Percentiles rank a stretch among this genome's conserved stretches.
Evolutionary conservation across 2,888 invertebrate species (phyloP).

Genomic region (Tipula helvola): DNA sequence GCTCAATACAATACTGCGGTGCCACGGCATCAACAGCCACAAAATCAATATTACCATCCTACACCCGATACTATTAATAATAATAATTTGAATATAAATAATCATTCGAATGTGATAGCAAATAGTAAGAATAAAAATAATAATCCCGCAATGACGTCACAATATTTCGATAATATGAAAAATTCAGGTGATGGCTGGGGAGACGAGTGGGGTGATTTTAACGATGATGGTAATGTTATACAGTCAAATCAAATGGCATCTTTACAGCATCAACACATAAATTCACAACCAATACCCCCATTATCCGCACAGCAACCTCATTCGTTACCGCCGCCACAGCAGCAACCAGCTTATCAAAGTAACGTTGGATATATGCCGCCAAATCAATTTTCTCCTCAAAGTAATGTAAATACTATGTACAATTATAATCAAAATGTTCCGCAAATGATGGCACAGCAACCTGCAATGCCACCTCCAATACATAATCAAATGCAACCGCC

Average conservation of each 20-base stretch:
- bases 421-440: slow-evolving; percentile 6
- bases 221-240: slow-evolving; percentile 12
- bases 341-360: neutral
- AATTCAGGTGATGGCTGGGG: neutral
- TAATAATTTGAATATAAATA: neutral
- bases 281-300: neutral
- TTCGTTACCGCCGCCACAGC: neutral
- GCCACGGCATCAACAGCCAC: neutral
- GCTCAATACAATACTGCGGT: neutral
- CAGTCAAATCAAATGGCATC: neutral
- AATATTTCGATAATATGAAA: slow-evolving; percentile 11
- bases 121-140: neutral
- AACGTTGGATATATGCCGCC: neutral
- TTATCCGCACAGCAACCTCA: neutral
- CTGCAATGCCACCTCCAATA: neutral
- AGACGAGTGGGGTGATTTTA: slow-evolving; percentile 15
- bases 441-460: neutral
- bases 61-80: neutral
- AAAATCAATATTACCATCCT: neutral
- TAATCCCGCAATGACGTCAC: slow-evolving; percentile 13
- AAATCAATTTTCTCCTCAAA: slow-evolving; percentile 8
- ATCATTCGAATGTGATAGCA: neutral
- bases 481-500: neutral
- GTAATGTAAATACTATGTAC: slow-evolving; percentile 10
- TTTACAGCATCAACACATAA: neutral